phyloP scores from a whole-genome alignment of 2,888 invertebrate genomes.

The Microchrysa polita region DNA sequence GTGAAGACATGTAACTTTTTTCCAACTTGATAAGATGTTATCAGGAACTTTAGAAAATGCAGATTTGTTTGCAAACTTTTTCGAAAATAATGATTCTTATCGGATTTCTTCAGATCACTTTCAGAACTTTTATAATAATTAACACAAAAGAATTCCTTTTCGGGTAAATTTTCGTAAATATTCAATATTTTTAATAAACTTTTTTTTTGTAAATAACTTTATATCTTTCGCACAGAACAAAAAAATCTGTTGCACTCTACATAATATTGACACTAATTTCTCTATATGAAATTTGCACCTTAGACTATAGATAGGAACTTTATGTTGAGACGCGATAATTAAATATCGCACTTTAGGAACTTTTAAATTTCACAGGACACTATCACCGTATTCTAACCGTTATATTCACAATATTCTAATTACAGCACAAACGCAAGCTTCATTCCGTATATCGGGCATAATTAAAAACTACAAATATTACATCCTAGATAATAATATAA shows the following conservation, averaged over 20 bases:
- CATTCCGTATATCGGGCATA: neutral
- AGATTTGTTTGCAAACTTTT: no score
- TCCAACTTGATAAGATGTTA: neutral
- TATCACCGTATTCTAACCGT: constrained; percentile 3
- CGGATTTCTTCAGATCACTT: neutral
- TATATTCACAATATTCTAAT: neutral
- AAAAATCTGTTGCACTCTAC: neutral
- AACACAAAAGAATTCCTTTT: neutral
- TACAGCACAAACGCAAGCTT: neutral
- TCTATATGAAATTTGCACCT: constrained; percentile 46
- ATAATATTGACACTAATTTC: constrained; percentile 28
- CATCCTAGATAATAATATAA: constrained; percentile 8
- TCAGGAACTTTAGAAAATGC: no score
- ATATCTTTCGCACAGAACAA: constrained; percentile 2
- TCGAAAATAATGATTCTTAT: neutral
- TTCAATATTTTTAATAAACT: constrained; percentile 1
- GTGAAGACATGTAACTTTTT: neutral
- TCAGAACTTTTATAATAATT: constrained; percentile 12
- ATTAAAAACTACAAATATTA: constrained; percentile 14
- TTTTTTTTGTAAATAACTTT: constrained; percentile 33
- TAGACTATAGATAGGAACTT: constrained; percentile 46
- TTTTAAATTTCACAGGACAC: constrained; percentile 23
- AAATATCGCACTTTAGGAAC: constrained; percentile 36
- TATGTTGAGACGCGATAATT: constrained; percentile 31
- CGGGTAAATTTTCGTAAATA: neutral